phyloP scores from a whole-genome alignment of 2,888 invertebrate genomes.

The Watsonalla binaria region DNA sequence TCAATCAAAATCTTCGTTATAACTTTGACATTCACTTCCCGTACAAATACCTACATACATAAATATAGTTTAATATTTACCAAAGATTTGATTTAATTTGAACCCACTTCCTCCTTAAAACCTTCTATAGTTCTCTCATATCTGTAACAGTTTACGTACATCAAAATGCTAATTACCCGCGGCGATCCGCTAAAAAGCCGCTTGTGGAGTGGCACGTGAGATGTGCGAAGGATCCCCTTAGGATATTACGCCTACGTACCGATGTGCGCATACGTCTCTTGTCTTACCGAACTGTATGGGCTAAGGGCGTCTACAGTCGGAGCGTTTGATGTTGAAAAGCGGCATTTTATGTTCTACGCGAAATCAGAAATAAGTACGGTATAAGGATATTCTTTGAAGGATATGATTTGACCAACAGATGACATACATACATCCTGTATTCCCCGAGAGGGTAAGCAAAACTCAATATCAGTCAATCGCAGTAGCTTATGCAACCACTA shows the following conservation, averaged over 20 bases:
- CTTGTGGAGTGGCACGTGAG: constrained; percentile 23
- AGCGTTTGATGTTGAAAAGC: constrained; percentile 1
- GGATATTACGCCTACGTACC: constrained; percentile 59
- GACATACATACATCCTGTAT: too few species aligned
- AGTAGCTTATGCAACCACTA: too few species aligned
- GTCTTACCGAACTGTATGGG: constrained; percentile 35
- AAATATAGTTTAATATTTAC: too few species aligned
- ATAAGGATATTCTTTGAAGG: too few species aligned
- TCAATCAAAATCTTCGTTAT: too few species aligned
- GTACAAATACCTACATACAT: too few species aligned
- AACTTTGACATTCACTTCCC: too few species aligned
- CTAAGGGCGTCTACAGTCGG: constrained; percentile 22
- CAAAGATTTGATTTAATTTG: neutral
- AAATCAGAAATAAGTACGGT: too few species aligned
- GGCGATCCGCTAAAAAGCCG: constrained; percentile 38
- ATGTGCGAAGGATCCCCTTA: constrained; percentile 35
- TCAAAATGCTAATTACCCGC: constrained; percentile 36
- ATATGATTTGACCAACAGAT: too few species aligned
- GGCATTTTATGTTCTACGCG: neutral
- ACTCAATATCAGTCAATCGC: too few species aligned
- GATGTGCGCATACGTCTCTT: constrained; percentile 66
- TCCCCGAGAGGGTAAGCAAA: too few species aligned
- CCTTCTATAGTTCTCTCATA: constrained; percentile 7
- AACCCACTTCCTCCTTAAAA: constrained; percentile 6
- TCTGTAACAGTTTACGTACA: constrained; percentile 2